phyloP scores from a whole-genome alignment of 2,888 invertebrate species.

The Sisyra terminalis region DNA sequence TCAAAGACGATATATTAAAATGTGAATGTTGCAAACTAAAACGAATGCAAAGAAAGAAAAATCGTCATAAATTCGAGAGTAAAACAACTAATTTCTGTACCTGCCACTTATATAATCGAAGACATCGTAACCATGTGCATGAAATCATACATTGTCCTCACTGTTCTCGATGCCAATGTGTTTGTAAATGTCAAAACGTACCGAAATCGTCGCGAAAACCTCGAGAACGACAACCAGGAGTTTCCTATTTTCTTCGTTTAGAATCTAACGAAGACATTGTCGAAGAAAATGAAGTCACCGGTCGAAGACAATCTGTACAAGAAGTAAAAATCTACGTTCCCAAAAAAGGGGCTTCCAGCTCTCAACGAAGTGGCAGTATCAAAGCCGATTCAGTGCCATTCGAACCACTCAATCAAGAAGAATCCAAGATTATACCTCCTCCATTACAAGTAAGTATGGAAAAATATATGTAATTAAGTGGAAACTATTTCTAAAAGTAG shows the following conservation, averaged over 20 bases:
- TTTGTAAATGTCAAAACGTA: neutral
- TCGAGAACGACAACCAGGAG: slow-evolving; percentile 11
- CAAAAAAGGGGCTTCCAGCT: neutral
- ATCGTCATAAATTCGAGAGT: no score
- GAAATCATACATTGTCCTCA: slow-evolving; percentile 8
- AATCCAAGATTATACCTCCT: no score
- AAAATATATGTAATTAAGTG: no score
- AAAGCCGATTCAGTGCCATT: neutral
- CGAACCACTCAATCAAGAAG: neutral
- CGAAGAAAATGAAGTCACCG: slow-evolving; percentile 7
- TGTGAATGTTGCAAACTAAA: neutral
- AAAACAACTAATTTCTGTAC: neutral
- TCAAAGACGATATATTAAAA: no score
- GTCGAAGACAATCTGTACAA: slow-evolving; percentile 9
- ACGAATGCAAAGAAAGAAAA: neutral
- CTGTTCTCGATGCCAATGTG: slow-evolving; percentile 8
- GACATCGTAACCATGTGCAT: neutral
- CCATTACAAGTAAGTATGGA: no score
- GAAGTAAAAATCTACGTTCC: slow-evolving; percentile 10
- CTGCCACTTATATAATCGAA: neutral
- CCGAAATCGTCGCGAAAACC: slow-evolving; percentile 8
- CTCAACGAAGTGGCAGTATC: neutral
- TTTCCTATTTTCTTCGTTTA: slow-evolving; percentile 13
- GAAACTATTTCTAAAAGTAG: no score
- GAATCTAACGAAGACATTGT: slow-evolving; percentile 12